These are phyloP conservation scores for Chunga burmeisteri DNA, from an alignment of 2,113 vertebrate genomes.

Conservation along the genomic window DNA sequence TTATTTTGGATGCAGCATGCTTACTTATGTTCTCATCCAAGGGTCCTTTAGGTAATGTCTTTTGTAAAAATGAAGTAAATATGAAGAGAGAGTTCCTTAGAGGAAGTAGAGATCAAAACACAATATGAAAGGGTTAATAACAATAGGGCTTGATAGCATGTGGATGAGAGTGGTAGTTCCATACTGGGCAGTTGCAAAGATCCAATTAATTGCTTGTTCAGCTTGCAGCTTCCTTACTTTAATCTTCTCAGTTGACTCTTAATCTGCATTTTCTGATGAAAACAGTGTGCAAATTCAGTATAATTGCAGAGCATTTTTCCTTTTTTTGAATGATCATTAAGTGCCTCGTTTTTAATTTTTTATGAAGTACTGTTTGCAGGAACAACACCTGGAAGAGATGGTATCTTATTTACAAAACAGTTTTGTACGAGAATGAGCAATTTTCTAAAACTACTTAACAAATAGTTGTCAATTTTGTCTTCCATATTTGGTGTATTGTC, in stretches of 20 bases:
- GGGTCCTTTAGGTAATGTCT: not conserved
- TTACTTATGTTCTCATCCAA: not conserved
- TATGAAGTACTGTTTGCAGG: not conserved
- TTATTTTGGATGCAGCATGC: not conserved
- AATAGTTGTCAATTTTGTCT: not conserved
- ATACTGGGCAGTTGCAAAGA: not conserved
- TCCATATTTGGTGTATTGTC: not conserved
- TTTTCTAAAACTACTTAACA: not conserved
- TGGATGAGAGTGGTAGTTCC: not conserved
- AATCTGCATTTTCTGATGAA: not conserved
- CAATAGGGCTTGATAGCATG: not conserved
- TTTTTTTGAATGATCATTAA: not conserved
- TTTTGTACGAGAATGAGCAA: not conserved
- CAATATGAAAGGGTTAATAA: not conserved
- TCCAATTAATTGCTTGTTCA: not conserved
- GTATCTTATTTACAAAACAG: not conserved
- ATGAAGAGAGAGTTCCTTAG: not conserved
- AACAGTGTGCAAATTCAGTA: not conserved
- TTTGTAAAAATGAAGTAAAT: not conserved
- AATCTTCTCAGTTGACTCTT: not conserved
- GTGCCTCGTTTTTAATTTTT: not conserved
- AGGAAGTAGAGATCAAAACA: not conserved
- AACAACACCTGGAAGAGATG: not conserved
- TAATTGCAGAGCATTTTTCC: not conserved
- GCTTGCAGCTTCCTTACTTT: conserved; percentile 5